Base-by-base conservation (phyloP, 1,140 invertebrate genomes). In the Atta texana region DNA sequence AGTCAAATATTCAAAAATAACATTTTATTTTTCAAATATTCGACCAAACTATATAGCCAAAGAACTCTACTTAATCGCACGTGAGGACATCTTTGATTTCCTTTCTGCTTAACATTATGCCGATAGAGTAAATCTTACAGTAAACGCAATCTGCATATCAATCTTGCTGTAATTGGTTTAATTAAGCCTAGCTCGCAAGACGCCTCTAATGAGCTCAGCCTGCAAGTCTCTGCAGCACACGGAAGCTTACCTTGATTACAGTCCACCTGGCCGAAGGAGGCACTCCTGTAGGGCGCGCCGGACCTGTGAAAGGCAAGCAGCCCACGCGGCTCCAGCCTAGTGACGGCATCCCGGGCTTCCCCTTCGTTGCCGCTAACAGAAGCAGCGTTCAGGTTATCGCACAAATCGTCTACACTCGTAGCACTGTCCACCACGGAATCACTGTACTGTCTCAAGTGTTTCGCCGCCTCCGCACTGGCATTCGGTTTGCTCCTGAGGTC, bases 231-330 rank as follows among this genome's bases (percentile, higher is more conserved):
- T n/a, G 34, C 49, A 53, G 55, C 14, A 69, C 12, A 44, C 34
- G 53, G 34, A 71, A 55, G 71, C 87, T 91, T 88, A 95, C 94
- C 94, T 90, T 94, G 93, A 90, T 91, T 90, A 90, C 97, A 97
- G 92, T 98, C 97, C 59, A 97, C 97, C 94, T 98, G 97, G 0
- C 97, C 97, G 91, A 98, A 98, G 12, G 98, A 98, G 6, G 97
- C 97, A 91, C 97, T 98, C 39, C 98, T 96, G 88, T 97, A 97
- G 3, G 97, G 97, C 55, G 89, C 71, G 66, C 92, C 88, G 59
- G 87, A 69, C 63, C 89, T 90, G 28, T 91, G 93, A 87, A 87
- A 92, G 71, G 85, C 88, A n/a, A 91, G 88, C 64, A 92, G 91
- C 92, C 94, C 90, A 92, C 96, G 92, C 90, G 95, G 92, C 94